Percentiles rank a stretch among this genome's conserved stretches.
These are phyloP conservation scores for Myripristis jacobus DNA, from an alignment of 2,797 vertebrate genomes.

Conservation along the genomic window DNA sequence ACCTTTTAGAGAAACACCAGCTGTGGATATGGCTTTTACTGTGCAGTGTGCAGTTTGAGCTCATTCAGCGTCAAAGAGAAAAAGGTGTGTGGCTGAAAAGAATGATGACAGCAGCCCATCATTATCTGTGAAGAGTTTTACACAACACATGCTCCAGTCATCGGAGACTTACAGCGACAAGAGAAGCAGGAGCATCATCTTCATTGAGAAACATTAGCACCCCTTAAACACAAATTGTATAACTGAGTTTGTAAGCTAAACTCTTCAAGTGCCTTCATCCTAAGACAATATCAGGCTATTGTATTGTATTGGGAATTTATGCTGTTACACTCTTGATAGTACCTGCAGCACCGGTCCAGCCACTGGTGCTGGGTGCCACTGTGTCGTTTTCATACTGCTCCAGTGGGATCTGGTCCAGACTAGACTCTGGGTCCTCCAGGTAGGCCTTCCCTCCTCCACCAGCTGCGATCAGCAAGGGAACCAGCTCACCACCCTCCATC, in stretches of 20 bases:
- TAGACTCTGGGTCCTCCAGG: slow-evolving; percentile 84
- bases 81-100: not conserved
- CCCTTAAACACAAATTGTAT: not conserved
- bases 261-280: not conserved
- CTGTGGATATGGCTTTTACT: not conserved
- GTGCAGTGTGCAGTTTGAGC: not conserved
- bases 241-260: not conserved
- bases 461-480: slow-evolving; percentile 91
- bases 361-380: slow-evolving; percentile 79
- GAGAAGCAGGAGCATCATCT: not conserved
- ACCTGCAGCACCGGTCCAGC: slow-evolving; percentile 89
- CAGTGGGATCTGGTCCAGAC: slow-evolving; percentile 73
- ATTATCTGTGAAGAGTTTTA: slow-evolving; percentile 9
- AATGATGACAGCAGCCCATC: not conserved
- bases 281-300: not conserved
- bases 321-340: not conserved
- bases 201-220: not conserved
- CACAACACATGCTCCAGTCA: not conserved
- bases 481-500: slow-evolving; percentile 80
- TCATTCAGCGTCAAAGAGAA: not conserved
- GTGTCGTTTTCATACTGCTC: slow-evolving; percentile 90
- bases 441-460: slow-evolving; percentile 93
- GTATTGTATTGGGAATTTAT: not conserved
- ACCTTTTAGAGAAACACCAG: slow-evolving; percentile 14
- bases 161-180: not conserved